Conservation (phyloP, 2,113 vertebrate species). For the Lynx canadensis region DNA sequence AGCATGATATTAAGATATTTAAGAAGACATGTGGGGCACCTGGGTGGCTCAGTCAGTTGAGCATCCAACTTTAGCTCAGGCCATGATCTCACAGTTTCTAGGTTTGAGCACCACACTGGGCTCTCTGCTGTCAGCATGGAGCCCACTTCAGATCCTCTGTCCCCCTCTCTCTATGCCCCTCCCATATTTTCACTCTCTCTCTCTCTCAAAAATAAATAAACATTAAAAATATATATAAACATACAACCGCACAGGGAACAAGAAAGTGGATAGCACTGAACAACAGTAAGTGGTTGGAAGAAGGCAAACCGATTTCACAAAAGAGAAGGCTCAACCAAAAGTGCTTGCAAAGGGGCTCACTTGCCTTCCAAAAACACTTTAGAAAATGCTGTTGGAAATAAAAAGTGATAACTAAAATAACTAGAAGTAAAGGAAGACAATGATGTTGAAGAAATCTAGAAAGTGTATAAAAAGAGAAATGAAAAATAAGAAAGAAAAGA, state of each 20-base stretch:
- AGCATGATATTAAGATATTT: background rate
- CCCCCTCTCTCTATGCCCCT: no score
- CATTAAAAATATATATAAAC: background rate
- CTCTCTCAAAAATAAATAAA: no score
- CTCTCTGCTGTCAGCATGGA: no score
- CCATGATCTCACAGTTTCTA: no score
- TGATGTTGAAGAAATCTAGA: background rate
- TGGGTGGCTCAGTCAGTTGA: no score
- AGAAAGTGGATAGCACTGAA: background rate
- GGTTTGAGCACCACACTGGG: no score
- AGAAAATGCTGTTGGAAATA: background rate
- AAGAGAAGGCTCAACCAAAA: background rate
- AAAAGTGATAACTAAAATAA: background rate
- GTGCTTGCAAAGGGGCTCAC: background rate
- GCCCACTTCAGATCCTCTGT: no score
- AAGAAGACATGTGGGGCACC: background rate
- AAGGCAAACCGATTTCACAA: background rate
- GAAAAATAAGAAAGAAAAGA: constrained; percentile 13
- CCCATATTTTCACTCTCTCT: no score
- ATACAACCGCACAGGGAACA: background rate
- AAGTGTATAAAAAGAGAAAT: background rate
- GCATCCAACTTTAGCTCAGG: no score
- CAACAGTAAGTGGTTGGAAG: background rate
- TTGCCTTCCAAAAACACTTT: background rate
- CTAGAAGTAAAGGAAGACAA: background rate